These are phyloP conservation scores for Epinotia ramella DNA, from an alignment of 2,888 invertebrate genomes.

Conservation along the genomic window DNA sequence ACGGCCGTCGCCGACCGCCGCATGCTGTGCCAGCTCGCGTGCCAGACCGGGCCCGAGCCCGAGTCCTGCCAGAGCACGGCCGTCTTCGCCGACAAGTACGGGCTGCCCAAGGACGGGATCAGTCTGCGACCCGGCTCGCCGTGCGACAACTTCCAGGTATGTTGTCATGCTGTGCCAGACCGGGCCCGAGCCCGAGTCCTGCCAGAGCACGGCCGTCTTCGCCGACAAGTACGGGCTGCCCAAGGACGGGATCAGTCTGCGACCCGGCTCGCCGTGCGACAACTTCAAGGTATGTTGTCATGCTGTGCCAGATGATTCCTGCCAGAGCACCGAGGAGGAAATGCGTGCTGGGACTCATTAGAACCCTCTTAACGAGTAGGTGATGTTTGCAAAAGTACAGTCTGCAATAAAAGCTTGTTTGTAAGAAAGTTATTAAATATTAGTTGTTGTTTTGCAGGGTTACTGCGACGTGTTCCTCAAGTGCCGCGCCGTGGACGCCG, in stretches of 20 bases:
- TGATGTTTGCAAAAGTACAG: no score
- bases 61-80: constrained; percentile 94
- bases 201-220: constrained; percentile 95
- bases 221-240: constrained; percentile 90
- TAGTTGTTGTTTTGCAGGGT: constrained; percentile 85
- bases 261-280: constrained; percentile 99
- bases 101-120: constrained; percentile 92
- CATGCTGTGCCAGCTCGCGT: constrained; percentile 98
- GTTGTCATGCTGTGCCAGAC: constrained; percentile 92
- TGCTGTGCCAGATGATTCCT: constrained; percentile 94
- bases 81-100: constrained; percentile 91
- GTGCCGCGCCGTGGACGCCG: constrained; percentile 99
- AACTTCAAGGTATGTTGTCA: constrained; percentile 93
- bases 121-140: constrained; percentile 97
- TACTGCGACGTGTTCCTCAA: constrained; percentile 99
- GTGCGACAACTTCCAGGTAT: constrained; percentile 98
- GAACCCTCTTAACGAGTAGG: no score
- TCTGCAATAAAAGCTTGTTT: no score
- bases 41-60: constrained; percentile 92
- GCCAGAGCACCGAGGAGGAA: no score
- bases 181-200: constrained; percentile 89
- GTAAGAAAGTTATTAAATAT: no score
- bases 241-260: constrained; percentile 92
- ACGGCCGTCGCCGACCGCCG: constrained; percentile 90
- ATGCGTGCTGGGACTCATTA: no score